phyloP scores from a whole-genome alignment of 1,140 invertebrate species.

The Ceratina japonica region DNA sequence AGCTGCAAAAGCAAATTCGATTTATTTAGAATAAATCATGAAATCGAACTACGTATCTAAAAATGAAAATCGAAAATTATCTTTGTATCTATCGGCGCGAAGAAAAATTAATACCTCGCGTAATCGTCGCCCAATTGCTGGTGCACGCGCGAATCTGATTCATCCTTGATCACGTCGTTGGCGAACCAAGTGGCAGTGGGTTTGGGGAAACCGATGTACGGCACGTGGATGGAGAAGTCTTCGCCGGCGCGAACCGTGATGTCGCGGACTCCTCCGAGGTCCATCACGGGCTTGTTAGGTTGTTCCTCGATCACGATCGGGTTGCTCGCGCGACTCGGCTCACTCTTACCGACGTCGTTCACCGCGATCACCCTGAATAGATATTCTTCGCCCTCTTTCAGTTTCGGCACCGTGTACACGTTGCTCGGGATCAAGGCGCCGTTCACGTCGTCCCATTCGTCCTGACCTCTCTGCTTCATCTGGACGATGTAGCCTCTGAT shows the following conservation, averaged over 20 bases:
- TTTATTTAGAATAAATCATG: too few relatives aligned
- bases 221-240: slow-evolving; percentile 97
- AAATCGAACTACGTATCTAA: too few relatives aligned
- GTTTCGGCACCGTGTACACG: slow-evolving; percentile 90
- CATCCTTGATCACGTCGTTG: slow-evolving; percentile 89
- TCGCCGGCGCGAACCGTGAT: slow-evolving; percentile 98
- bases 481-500: slow-evolving; percentile 95
- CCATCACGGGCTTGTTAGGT: slow-evolving; percentile 97
- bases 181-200: slow-evolving; percentile 96
- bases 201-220: slow-evolving; percentile 96
- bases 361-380: slow-evolving; percentile 97
- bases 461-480: slow-evolving; percentile 91
- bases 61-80: too few relatives aligned
- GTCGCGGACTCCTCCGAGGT: slow-evolving; percentile 94
- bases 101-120: slow-evolving; percentile 79
- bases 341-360: slow-evolving; percentile 95
- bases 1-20: slow-evolving; percentile 75
- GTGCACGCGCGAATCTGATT: slow-evolving; percentile 88
- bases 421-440: slow-evolving; percentile 87
- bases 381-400: slow-evolving; percentile 96
- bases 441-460: slow-evolving; percentile 92
- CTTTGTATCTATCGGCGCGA: not conserved
- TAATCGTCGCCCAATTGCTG: slow-evolving; percentile 92
- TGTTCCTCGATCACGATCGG: slow-evolving; percentile 95
- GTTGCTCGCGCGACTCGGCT: slow-evolving; percentile 93